Evolutionary conservation across 1,140 invertebrate genomes (phyloP).

Genomic region (Acyrthosiphon pisum): DNA sequence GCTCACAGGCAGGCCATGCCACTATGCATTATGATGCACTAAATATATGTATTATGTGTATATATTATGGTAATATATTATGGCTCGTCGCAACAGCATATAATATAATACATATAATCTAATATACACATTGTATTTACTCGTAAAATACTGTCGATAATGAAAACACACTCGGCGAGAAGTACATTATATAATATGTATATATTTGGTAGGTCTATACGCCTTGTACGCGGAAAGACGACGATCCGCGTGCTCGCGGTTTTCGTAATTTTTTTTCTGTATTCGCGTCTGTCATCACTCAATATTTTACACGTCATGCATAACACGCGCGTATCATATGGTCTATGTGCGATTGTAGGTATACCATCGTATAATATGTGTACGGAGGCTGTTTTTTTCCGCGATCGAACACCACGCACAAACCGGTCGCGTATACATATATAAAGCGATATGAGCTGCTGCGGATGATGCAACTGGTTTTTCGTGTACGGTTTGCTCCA

Average conservation of each 20-base stretch:
- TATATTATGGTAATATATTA: conserved; percentile 12
- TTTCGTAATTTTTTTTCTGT: background rate
- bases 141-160: background rate
- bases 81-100: background rate
- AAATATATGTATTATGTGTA: background rate
- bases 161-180: background rate
- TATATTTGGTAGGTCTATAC: background rate
- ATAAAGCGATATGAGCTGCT: background rate
- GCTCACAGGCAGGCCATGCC: background rate
- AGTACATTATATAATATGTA: background rate
- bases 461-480: background rate
- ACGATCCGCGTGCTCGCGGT: background rate
- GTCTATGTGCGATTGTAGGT: background rate
- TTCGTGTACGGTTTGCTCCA: conserved; percentile 9
- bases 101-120: background rate
- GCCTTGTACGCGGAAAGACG: background rate
- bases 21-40: background rate
- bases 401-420: background rate
- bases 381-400: background rate
- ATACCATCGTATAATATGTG: background rate
- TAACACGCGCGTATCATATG: background rate
- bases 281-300: background rate
- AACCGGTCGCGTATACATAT: background rate
- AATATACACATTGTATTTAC: background rate
- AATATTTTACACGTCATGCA: background rate